Base-by-base conservation (phyloP, 2,797 vertebrate genomes). In the Sparus aurata region DNA sequence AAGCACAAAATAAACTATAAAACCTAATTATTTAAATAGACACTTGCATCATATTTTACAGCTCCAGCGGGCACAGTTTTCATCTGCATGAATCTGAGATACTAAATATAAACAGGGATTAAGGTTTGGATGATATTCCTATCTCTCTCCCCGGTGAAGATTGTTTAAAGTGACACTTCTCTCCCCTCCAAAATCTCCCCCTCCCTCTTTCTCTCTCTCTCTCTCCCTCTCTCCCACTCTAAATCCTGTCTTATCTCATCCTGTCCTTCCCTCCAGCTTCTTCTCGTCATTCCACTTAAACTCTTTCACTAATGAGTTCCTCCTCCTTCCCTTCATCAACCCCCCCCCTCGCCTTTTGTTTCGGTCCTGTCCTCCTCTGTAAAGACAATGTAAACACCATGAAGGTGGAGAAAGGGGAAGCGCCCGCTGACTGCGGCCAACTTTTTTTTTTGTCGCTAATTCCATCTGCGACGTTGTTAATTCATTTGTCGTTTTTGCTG, bases 241-340 rank as follows among this genome's bases (percentile, higher is more conserved):
- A 89, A 92, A 91, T 92, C 91, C 91, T 53, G 72, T 87, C 85
- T 93, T 92, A 90, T 92, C 91, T 89, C 86, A 72, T 84, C 73
- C 88, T 66, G 81, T 87, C 84, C 86, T 86, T 86, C 90, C 91
- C 91, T 91, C 76, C 75, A 92, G 91, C 91, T 89, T 90, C 76
- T 91, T 84, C 89, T 90, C 92, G 92, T 92, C 90, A 92, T 91
- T 91, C 89, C 90, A 91, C 88, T 92, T 91, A 92, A 92, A 92
- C 70, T 92, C 85, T 88, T 85, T 61, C 77, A 80, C 85, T 91
- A 93, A 94, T 93, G 91, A 91, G 87, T 85, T 88, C 77, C 77
- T 88, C 84, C 85, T 80, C 85, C 79, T 80, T 69, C 45, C 46
- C 75, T 23, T 38, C 57, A 10, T 71, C 64, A 13, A 16, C 20